Evolutionary conservation across 2,888 invertebrate genomes (phyloP), one percentile per base, ranked within the genome.

Genomic region (Octodonta nipae): DNA sequence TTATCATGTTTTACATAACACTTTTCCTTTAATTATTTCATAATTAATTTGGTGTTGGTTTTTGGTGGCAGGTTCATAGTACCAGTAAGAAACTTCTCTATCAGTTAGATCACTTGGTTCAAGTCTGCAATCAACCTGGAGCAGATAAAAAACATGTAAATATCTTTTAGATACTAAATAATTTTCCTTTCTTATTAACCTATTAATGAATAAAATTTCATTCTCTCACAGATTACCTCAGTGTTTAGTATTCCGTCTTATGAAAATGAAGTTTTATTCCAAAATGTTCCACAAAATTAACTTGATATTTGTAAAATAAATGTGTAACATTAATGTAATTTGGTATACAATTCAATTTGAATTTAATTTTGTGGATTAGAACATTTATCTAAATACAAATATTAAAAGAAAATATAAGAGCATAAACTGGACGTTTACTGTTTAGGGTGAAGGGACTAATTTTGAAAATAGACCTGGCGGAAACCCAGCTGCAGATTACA

Each of bases 81-180:
- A 91, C 89, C 51, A 89, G 89, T 69, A 91, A 92, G 71, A 91
- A 91, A 68, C 73, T 92, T 56, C 75, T 92, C 50, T 91, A 91
- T 65, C 91, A 92, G 64, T 72, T 92, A 58, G 91, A 92, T 66
- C 89, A 89, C 63, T 72, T 92, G 64, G 89, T 91, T 54, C 91
- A 91, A 74, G 85, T 91, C 60, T 91, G 89, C 70, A 88, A 89
- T 70, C 88, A 89, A 63, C 84, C 87, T 51, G 83, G 83, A 58
- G 75, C 78, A 53, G 71, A 77, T 48, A 72, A 78, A 56, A 82
- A 82, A 71, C 80, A 79, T 67, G 75, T 77, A 73, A 67, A 69
- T 70, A 65, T 51, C 22, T n/a, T 37, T 37, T 24, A n/a, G n/a
- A n/a, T n/a, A n/a, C 30, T 33, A 27, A 22, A 17, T 33, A 27